Percentiles rank a stretch among this genome's conserved stretches.
phyloP scores from a whole-genome alignment of 2,888 invertebrate species.

The Diarsia brunnea region DNA sequence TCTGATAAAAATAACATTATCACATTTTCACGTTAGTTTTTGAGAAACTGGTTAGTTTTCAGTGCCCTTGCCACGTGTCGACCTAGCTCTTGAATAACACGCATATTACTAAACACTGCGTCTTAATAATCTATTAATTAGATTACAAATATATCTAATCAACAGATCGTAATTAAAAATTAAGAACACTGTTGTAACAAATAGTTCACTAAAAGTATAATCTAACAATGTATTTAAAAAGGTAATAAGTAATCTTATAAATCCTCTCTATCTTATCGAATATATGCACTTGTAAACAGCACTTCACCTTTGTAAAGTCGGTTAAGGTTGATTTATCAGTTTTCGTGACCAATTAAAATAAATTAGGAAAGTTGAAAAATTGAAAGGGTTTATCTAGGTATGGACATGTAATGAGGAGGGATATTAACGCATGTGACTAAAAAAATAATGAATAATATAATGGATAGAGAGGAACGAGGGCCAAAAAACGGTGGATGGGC shows the following conservation, averaged over 20 bases:
- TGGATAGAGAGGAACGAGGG: no score
- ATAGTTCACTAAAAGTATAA: slow-evolving; percentile 17
- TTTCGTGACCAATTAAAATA: not conserved
- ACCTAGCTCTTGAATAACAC: slow-evolving; percentile 1
- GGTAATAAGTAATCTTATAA: slow-evolving; percentile 34
- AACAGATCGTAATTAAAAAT: slow-evolving; percentile 31
- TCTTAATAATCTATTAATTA: slow-evolving; percentile 13
- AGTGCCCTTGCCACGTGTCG: not conserved
- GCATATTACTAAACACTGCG: not conserved
- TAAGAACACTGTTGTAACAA: slow-evolving; percentile 17
- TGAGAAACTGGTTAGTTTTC: not conserved
- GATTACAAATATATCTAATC: slow-evolving; percentile 39
- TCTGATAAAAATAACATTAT: not conserved
- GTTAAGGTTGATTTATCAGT: slow-evolving; percentile 62
- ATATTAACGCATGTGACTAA: no score
- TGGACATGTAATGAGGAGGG: no score
- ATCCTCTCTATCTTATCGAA: slow-evolving; percentile 48
- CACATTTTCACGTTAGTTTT: not conserved
- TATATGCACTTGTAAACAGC: slow-evolving; percentile 53
- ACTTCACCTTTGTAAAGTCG: slow-evolving; percentile 58
- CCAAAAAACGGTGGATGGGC: no score
- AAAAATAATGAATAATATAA: no score
- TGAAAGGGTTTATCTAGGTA: no score
- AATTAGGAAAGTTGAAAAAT: slow-evolving; percentile 11
- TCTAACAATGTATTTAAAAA: slow-evolving; percentile 25